These are phyloP conservation scores for Benthosema pterotum DNA, from an alignment of 2,797 vertebrate species.

Conservation along the genomic window DNA sequence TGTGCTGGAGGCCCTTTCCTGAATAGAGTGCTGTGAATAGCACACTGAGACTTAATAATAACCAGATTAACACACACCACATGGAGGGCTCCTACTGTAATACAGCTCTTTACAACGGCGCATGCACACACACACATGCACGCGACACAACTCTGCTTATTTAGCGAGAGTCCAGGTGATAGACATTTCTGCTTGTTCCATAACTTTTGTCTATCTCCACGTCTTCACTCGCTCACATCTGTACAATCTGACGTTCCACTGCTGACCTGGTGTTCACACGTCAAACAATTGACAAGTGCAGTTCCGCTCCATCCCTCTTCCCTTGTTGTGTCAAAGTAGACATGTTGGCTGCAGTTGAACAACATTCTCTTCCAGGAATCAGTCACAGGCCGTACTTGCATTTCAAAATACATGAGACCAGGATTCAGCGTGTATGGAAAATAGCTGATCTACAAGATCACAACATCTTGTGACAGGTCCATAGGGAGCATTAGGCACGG, in stretches of 20 bases:
- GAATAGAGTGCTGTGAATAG: slow-evolving; percentile 65
- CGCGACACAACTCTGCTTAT: not conserved
- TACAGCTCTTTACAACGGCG: slow-evolving; percentile 49
- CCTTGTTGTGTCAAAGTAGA: too few relatives aligned
- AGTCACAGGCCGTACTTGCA: too few relatives aligned
- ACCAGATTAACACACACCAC: slow-evolving; percentile 69
- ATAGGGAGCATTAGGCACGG: too few relatives aligned
- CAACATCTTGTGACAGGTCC: too few relatives aligned
- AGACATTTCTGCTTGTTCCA: not conserved
- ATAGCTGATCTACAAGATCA: too few relatives aligned
- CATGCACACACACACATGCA: slow-evolving; percentile 4
- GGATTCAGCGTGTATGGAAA: too few relatives aligned
- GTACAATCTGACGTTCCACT: not conserved
- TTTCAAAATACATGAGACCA: too few relatives aligned
- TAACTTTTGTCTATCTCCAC: not conserved
- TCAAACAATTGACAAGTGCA: too few relatives aligned
- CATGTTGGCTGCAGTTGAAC: too few relatives aligned
- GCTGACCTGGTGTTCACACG: not conserved
- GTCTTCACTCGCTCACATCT: not conserved
- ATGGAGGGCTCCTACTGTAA: slow-evolving; percentile 54
- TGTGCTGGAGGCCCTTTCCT: slow-evolving; percentile 68
- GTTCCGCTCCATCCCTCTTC: too few relatives aligned
- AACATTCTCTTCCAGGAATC: too few relatives aligned
- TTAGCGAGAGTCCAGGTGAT: slow-evolving; percentile 1
- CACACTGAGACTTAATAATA: slow-evolving; percentile 68